Evolutionary conservation across 2,797 vertebrate species (phyloP).

Genomic region (Amphiprion clarkii): DNA sequence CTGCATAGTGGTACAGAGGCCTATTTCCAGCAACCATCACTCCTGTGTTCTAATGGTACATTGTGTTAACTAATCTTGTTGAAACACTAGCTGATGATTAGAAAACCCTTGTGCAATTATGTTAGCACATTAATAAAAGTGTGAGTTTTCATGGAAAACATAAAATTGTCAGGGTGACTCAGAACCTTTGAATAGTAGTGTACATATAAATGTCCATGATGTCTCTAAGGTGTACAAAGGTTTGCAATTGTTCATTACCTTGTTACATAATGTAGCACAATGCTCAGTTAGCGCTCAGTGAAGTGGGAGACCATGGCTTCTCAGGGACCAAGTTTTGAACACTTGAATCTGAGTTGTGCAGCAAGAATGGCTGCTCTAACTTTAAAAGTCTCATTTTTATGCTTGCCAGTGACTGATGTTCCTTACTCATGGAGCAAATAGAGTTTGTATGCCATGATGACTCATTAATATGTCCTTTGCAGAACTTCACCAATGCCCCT

Average conservation of each 20-base stretch:
- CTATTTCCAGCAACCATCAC: too few relatives aligned
- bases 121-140: too few relatives aligned
- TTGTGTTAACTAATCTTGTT: too few relatives aligned
- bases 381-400: constrained; percentile 74
- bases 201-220: background rate
- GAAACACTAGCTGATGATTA: too few relatives aligned
- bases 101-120: too few relatives aligned
- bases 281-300: constrained; percentile 61
- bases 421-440: constrained; percentile 78
- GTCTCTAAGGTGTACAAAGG: constrained; percentile 7
- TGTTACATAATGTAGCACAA: constrained; percentile 53
- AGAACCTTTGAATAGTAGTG: too few relatives aligned
- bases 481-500: constrained; percentile 62
- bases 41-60: too few relatives aligned
- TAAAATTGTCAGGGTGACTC: too few relatives aligned
- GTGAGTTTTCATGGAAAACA: too few relatives aligned
- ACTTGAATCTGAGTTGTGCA: constrained; percentile 26
- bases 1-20: too few relatives aligned
- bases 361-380: constrained; percentile 53
- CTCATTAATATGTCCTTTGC: constrained; percentile 76
- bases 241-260: constrained; percentile 26
- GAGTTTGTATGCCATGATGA: constrained; percentile 80
- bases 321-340: constrained; percentile 36
- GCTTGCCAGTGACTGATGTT: constrained; percentile 78
- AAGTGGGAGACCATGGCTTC: constrained; percentile 60